Base-by-base conservation (phyloP, 2,888 invertebrate species). In the Pachydiplax longipennis region DNA sequence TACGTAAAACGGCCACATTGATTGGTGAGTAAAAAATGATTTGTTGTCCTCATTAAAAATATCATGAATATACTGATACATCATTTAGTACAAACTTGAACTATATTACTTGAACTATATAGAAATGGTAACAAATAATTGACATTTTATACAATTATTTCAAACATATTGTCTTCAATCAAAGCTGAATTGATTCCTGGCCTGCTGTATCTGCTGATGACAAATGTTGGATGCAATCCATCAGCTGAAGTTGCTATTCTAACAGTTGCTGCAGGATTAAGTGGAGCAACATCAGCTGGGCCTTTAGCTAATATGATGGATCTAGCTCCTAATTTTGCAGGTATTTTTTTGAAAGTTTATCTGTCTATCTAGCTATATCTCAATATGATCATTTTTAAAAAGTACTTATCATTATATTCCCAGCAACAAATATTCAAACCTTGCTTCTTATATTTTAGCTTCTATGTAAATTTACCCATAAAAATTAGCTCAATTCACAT, bases 251-350 rank as follows among this genome's bases (percentile, higher is more conserved):
- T 90, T 6, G 90, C 90, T 22, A 37, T 90, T n/a, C 53, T 90
- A 44, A 90, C 90, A 22, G 15, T 90, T 15, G 90, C 90, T 12
- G 48, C 90, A 12, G 58, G 15, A 1, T 82, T 90, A 40, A 81
- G 61, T 58, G 90, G 90, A 53, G 48, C 81, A 31, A 81, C 90
- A 31, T 90, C 90, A 10, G 44, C 90, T 37, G 90, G 90, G n/a
- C 90, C 90, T 12, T 53, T 90, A 18, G 90, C 81, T 31, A 90
- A 90, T 37, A 90, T 81, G 37, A 81, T 90, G 37, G 90, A 90
- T 65, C 90, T 90, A n/a, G 90, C 90, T 25, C 90, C 90, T 31
- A 90, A 90, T 35, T 90, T 90, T 80, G 18, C 90, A 81, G 90
- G 90, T 82, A 53, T n/a, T 1, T 22, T 35, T 22, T 58, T 15